Conservation (phyloP, 1,140 invertebrate species). For the Probaryconus sp. region DNA sequence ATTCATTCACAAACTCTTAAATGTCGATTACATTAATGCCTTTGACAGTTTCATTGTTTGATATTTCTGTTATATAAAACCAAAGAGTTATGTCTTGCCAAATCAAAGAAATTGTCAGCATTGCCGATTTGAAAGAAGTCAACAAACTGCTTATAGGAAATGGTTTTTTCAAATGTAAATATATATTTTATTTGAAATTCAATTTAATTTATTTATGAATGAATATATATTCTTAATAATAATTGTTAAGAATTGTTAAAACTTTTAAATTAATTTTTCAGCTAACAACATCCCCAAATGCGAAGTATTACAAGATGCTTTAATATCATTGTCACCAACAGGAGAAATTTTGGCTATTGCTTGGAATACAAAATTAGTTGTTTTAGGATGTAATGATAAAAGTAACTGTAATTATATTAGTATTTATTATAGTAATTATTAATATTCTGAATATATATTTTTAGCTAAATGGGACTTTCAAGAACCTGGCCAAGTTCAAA, state of each 20-base stretch:
- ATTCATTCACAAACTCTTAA: no score
- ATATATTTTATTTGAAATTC: conserved; percentile 42
- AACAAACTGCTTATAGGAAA: conserved; percentile 67
- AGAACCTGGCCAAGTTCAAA: conserved; percentile 76
- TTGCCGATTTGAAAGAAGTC: conserved; percentile 80
- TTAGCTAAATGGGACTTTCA: conserved; percentile 79
- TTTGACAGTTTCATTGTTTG: no score
- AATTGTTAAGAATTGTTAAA: conserved; percentile 61
- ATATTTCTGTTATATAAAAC: no score
- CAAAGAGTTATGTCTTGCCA: conserved; percentile 83
- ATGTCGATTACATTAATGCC: no score
- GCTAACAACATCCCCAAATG: conserved; percentile 66
- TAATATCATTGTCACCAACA: conserved; percentile 71
- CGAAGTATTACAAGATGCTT: conserved; percentile 72
- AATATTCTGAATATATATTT: conserved; percentile 34
- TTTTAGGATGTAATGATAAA: conserved; percentile 76
- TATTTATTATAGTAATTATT: conserved; percentile 11
- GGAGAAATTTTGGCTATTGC: conserved; percentile 72
- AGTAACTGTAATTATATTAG: no score
- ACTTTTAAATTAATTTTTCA: conserved; percentile 77
- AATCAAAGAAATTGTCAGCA: conserved; percentile 83
- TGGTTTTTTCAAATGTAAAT: conserved; percentile 63
- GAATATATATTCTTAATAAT: neutral
- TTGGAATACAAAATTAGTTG: conserved; percentile 72
- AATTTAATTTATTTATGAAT: conserved; percentile 1